Percentiles rank a stretch among this genome's conserved stretches.
Evolutionary conservation across 53 echinoderm and acorn worm species (phyloP).

Genomic region (Crossaster papposus): DNA sequence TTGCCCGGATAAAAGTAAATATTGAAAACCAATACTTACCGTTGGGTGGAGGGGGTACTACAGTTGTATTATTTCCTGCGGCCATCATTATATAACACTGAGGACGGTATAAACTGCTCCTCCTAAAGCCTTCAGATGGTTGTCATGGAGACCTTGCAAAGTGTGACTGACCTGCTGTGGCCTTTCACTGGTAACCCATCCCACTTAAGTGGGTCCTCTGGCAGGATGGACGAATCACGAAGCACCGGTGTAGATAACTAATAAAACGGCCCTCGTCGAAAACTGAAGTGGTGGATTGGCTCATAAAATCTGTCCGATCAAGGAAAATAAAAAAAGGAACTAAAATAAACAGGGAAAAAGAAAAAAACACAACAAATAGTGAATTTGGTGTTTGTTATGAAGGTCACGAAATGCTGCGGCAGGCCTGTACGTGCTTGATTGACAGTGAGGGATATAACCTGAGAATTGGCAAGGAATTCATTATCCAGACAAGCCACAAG

Average conservation of each 20-base stretch:
- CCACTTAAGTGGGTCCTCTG: constrained; percentile 13
- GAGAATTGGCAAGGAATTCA: background rate
- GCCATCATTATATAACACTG: constrained; percentile 50
- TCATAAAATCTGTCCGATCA: background rate
- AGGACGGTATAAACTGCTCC: background rate
- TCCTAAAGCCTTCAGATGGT: constrained; percentile 12
- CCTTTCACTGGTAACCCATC: background rate
- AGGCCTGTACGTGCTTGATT: background rate
- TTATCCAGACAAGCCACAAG: background rate
- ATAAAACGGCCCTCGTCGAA: constrained; percentile 23
- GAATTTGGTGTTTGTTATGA: constrained; percentile 33
- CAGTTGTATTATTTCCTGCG: constrained; percentile 24
- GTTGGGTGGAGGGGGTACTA: constrained; percentile 36
- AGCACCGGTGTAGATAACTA: constrained; percentile 32
- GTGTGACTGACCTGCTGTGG: background rate
- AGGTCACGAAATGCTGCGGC: background rate
- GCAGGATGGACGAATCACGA: background rate
- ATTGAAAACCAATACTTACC: background rate
- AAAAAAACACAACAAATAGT: background rate
- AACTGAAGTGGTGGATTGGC: constrained; percentile 36
- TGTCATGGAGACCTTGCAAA: constrained; percentile 22
- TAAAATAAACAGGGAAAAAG: background rate
- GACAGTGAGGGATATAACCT: background rate
- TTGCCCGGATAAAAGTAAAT: no score
- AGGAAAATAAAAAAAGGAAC: background rate